These are phyloP conservation scores for Thereva unica DNA, from an alignment of 2,888 invertebrate genomes.

Conservation along the genomic window DNA sequence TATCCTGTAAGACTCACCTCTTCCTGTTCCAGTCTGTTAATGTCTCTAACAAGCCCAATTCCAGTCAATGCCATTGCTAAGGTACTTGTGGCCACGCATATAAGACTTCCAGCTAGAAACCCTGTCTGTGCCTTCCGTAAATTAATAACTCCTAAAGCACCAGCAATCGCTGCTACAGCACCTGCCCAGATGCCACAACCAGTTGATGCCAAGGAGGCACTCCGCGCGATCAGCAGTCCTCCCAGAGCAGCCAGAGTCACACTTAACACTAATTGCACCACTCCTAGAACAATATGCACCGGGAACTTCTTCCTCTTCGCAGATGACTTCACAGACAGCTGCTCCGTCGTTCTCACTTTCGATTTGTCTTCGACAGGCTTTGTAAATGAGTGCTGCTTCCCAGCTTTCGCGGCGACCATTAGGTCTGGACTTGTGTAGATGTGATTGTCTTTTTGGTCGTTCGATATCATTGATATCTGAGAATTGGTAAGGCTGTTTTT, in stretches of 20 bases:
- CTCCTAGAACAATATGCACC: slow-evolving; percentile 53
- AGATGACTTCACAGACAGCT: background rate
- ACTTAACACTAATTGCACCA: slow-evolving; percentile 54
- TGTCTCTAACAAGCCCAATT: slow-evolving; percentile 55
- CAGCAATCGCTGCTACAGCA: slow-evolving; percentile 54
- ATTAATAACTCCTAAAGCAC: slow-evolving; percentile 57
- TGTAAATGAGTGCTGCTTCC: background rate
- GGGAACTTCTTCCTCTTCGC: slow-evolving; percentile 46
- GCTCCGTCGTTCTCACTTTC: background rate
- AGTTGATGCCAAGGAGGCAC: slow-evolving; percentile 53
- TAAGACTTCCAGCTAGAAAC: slow-evolving; percentile 56
- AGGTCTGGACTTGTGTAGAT: slow-evolving; percentile 58
- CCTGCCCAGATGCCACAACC: slow-evolving; percentile 58
- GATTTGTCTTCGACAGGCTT: slow-evolving; percentile 15
- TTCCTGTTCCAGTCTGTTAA: slow-evolving; percentile 52
- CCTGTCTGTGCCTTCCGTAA: slow-evolving; percentile 56
- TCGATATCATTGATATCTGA: slow-evolving; percentile 52
- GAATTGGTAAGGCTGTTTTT: slow-evolving; percentile 54
- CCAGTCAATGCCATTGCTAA: slow-evolving; percentile 57
- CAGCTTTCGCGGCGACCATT: slow-evolving; percentile 15
- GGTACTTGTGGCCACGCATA: slow-evolving; percentile 57
- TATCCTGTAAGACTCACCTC: slow-evolving; percentile 42
- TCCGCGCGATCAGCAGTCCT: slow-evolving; percentile 54
- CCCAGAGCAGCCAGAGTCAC: slow-evolving; percentile 55
- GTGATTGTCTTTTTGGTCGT: slow-evolving; percentile 48